Evolutionary conservation across 2,113 vertebrate genomes (phyloP).

Genomic region (Heterotis niloticus): DNA sequence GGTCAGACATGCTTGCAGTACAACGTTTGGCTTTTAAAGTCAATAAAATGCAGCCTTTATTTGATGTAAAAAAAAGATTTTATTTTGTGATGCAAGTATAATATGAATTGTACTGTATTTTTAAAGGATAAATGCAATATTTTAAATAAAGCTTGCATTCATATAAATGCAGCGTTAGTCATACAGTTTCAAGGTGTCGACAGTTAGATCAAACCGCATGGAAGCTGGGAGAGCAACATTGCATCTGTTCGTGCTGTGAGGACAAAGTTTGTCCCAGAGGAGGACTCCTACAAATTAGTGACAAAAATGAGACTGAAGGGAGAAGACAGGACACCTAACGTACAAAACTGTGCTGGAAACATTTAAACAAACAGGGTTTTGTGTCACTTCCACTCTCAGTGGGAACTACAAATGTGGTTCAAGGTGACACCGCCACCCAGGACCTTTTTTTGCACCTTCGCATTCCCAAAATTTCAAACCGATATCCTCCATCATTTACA

Average conservation of each 20-base stretch:
- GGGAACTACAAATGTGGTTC: neutral
- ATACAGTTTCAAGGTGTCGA: conserved; percentile 40
- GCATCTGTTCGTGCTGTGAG: conserved; percentile 42
- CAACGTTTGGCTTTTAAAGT: neutral
- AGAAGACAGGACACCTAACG: neutral
- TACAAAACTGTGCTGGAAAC: neutral
- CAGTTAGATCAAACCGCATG: conserved; percentile 30
- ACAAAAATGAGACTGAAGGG: conserved; percentile 19
- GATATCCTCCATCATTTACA: too few species aligned
- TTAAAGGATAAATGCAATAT: conserved; percentile 59
- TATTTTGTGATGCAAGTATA: conserved; percentile 66
- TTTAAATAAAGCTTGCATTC: conserved; percentile 63
- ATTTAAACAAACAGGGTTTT: neutral
- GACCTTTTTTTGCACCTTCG: neutral
- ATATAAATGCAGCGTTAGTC: conserved; percentile 49
- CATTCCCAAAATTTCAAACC: too few species aligned
- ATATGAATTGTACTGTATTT: conserved; percentile 63
- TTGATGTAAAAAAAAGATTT: conserved; percentile 55
- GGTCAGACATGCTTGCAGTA: too few species aligned
- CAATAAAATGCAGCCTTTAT: neutral
- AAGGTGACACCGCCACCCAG: neutral
- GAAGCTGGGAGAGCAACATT: neutral
- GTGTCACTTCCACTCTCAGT: neutral
- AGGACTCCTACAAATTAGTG: neutral
- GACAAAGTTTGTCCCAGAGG: conserved; percentile 58